A percentile compares a stretch with the other conserved stretches of the same genome.
Conservation (phyloP, 2,113 vertebrate species). For the Petrocephalus microphthalmus region DNA sequence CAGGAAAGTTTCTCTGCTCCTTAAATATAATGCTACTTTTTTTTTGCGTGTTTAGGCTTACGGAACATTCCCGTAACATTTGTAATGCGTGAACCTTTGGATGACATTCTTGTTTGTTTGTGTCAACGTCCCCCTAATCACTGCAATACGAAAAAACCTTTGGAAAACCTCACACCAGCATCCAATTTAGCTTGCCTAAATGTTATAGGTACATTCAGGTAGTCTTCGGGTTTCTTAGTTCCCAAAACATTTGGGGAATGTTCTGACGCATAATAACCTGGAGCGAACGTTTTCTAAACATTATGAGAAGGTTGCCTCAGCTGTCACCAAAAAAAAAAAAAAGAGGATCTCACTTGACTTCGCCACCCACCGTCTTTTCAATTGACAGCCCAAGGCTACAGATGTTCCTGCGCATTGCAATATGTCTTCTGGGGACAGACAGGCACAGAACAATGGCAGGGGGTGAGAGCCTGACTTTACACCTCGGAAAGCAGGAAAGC, state of each 20-base stretch:
- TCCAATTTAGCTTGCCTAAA: background rate
- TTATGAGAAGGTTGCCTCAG: background rate
- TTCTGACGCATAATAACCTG: background rate
- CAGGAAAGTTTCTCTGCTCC: background rate
- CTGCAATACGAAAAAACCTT: background rate
- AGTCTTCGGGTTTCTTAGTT: background rate
- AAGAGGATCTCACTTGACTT: background rate
- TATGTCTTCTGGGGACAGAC: background rate
- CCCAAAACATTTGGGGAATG: background rate
- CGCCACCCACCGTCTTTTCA: background rate
- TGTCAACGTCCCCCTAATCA: background rate
- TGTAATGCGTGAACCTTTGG: background rate
- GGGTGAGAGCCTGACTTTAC: background rate
- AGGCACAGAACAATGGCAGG: background rate
- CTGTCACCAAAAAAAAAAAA: background rate
- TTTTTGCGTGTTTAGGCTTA: background rate
- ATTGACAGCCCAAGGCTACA: background rate
- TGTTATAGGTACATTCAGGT: background rate
- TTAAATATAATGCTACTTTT: background rate
- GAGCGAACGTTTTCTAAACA: background rate
- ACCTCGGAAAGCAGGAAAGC: background rate
- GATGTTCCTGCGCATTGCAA: background rate
- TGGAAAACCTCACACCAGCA: background rate
- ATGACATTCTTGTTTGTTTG: background rate
- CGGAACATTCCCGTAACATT: background rate